Conservation (phyloP, 2,113 vertebrate genomes). For the Hemiscyllium ocellatum region DNA sequence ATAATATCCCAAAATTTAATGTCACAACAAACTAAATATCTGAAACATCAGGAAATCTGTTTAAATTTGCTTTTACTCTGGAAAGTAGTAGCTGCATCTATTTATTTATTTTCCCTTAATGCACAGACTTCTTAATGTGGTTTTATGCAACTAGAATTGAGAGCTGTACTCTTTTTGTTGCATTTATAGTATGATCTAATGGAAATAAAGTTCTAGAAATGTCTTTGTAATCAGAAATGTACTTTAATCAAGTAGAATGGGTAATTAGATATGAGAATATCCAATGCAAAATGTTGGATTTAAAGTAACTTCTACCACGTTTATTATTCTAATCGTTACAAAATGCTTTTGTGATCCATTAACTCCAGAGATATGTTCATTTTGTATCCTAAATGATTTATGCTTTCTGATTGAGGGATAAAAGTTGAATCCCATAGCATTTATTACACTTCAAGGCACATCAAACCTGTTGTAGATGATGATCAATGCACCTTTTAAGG, state of each 20-base stretch:
- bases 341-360: slow-evolving; percentile 24
- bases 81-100: neutral
- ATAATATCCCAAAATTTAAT: neutral
- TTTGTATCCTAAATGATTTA: slow-evolving; percentile 7
- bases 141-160: neutral
- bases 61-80: neutral
- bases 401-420: neutral
- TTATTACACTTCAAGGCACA: slow-evolving; percentile 7
- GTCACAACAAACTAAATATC: neutral
- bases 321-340: slow-evolving; percentile 32
- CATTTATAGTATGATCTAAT: neutral
- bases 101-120: neutral
- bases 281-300: neutral
- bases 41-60: neutral
- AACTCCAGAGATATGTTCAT: slow-evolving; percentile 7
- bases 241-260: neutral
- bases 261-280: neutral
- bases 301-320: neutral
- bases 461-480: neutral
- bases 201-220: neutral
- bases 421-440: neutral
- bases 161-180: neutral
- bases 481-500: slow-evolving; percentile 28
- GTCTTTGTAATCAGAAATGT: neutral
- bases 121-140: too few species aligned